Conservation (phyloP, 2,113 vertebrate genomes). For the Uria aalge region DNA sequence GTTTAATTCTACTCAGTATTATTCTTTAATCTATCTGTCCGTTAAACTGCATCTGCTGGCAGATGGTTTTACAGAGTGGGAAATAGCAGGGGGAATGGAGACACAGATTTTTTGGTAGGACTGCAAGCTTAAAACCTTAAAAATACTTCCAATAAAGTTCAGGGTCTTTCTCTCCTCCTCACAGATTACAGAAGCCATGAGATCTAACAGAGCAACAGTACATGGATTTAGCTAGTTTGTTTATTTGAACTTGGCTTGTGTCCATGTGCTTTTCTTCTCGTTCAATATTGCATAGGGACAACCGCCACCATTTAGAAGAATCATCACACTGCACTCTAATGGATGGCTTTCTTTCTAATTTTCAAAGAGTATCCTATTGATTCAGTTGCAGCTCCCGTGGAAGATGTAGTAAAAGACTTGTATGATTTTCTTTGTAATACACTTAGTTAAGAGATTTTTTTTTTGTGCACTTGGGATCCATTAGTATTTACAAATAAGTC, state of each 20-base stretch:
- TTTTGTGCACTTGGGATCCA: neutral
- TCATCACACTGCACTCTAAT: neutral
- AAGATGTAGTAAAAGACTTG: neutral
- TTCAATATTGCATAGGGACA: neutral
- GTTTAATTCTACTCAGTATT: neutral
- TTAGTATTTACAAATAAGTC: neutral
- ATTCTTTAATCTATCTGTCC: neutral
- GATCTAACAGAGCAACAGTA: neutral
- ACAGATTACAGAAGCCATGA: neutral
- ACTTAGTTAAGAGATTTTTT: neutral
- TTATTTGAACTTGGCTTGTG: neutral
- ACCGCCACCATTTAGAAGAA: neutral
- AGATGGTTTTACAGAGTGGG: neutral
- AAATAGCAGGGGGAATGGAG: neutral
- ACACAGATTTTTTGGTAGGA: neutral
- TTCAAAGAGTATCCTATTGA: neutral
- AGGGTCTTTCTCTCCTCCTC: neutral
- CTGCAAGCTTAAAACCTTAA: neutral
- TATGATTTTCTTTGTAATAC: neutral
- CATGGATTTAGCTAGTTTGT: neutral
- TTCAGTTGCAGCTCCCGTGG: neutral
- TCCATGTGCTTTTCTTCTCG: neutral
- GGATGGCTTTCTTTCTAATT: neutral
- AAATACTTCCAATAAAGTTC: neutral
- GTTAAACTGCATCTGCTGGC: neutral